Base-by-base conservation (phyloP, 2,113 vertebrate genomes). In the Podocnemis expansa region DNA sequence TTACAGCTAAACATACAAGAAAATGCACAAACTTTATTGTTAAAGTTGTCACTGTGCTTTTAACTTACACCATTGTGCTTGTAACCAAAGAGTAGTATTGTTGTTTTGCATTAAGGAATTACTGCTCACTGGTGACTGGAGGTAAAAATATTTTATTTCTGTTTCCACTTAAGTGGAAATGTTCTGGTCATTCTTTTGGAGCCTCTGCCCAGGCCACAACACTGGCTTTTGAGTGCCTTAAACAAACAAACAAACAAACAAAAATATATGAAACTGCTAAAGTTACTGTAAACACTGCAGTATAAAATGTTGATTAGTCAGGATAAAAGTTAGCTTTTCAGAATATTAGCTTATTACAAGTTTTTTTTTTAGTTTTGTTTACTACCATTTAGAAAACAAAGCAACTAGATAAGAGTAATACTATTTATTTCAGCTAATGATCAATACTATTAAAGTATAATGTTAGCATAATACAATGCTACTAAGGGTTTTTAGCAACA, bases 161-260 rank as follows among this genome's bases (percentile, higher is more conserved):
- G 41, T 52, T 84, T 84, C 79, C 83, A 80, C n/a, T 86, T 91
- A 89, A 89, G 45, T 94, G 87, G 88, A 94, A 89, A 93, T 0
- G 0, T 13, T 86, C 88, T 93, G 1, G 0, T 78, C 85, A 93
- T 47, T 89, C 58, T 1, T 43, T 82, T 78, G 41, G 0, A 84
- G 89, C 49, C 93, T 55, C 67, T 92, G 87, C 82, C 93, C 75
- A 89, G 85, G 92, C 49, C 2, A 1, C 67, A 84, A 17, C 10
- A 31, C 52, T 82, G 84, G 21, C 5, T 92, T 93, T 67, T 89
- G 54, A 92, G 84, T 89, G 88, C 49, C 79, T 89, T 85, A 56
- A 96, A 88, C 43, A 86, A 58, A 95, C 80, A 45, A 94, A 92
- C 47, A 56, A 96, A 88, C 43, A 86, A 58, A 95, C 80, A 45